phyloP scores from a whole-genome alignment of 2,888 invertebrate genomes.

The Deilephila porcellus region DNA sequence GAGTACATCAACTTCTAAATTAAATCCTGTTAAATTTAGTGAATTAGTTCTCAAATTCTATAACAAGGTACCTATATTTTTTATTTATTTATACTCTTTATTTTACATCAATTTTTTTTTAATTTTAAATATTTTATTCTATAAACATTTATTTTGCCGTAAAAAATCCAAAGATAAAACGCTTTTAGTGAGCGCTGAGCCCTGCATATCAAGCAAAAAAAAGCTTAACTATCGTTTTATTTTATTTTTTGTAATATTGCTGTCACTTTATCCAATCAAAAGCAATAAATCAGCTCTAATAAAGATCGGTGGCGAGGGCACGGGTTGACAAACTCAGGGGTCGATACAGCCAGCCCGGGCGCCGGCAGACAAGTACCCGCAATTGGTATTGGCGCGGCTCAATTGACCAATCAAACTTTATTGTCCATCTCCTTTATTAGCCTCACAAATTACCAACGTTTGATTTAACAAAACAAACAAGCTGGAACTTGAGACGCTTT shows the following conservation, averaged over 20 bases:
- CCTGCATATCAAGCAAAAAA: neutral
- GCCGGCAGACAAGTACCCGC: neutral
- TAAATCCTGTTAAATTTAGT: too few species aligned
- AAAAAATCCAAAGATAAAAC: too few species aligned
- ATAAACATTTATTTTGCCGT: too few species aligned
- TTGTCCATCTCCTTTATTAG: slow-evolving; percentile 19
- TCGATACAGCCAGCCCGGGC: neutral
- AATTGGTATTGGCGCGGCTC: slow-evolving; percentile 4
- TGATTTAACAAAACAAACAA: slow-evolving; percentile 13
- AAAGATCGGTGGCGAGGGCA: neutral
- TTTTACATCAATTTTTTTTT: too few species aligned
- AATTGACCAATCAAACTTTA: slow-evolving; percentile 36
- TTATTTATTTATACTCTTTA: too few species aligned
- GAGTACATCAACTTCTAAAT: too few species aligned
- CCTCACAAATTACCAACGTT: neutral
- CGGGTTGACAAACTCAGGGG: slow-evolving; percentile 14
- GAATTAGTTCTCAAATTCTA: too few species aligned
- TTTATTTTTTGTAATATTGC: neutral
- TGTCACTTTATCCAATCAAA: neutral
- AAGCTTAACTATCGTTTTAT: neutral
- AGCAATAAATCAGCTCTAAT: neutral
- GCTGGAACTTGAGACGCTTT: too few species aligned
- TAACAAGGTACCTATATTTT: too few species aligned
- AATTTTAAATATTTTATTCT: too few species aligned
- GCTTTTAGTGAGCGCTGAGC: too few species aligned